phyloP scores from a whole-genome alignment of 2,797 vertebrate species.

The Podarcis siculus region DNA sequence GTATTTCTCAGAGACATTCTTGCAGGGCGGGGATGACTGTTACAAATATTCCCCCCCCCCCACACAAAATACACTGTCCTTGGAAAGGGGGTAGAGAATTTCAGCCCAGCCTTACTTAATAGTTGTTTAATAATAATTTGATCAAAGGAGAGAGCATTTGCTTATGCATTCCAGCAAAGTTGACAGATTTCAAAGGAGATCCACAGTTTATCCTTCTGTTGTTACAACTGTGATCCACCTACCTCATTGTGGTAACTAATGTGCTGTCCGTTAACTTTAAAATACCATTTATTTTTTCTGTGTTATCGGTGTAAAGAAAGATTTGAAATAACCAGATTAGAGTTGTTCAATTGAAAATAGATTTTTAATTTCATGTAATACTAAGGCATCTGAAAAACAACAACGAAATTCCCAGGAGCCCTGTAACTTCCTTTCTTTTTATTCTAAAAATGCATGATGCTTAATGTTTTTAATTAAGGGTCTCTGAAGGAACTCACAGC shows the following conservation, averaged over 20 bases:
- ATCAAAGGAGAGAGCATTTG: background rate
- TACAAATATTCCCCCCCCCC: too few relatives aligned
- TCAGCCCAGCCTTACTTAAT: background rate
- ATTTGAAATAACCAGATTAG: background rate
- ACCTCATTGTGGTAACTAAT: conserved; percentile 29
- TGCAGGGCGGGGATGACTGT: too few relatives aligned
- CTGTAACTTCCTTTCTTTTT: too few relatives aligned
- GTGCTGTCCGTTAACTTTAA: background rate
- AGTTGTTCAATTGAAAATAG: background rate
- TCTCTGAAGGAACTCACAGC: too few relatives aligned
- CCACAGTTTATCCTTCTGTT: background rate
- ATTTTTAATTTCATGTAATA: background rate
- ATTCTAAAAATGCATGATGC: too few relatives aligned
- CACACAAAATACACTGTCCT: background rate
- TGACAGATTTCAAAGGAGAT: background rate
- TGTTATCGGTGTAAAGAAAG: conserved; percentile 42
- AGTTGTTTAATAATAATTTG: background rate
- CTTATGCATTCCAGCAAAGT: conserved; percentile 22
- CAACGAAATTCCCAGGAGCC: background rate
- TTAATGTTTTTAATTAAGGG: too few relatives aligned
- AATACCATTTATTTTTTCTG: conserved; percentile 13
- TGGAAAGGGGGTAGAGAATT: background rate
- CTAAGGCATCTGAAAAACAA: background rate
- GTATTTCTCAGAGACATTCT: too few relatives aligned
- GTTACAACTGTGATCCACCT: conserved; percentile 36